Evolutionary conservation across 1,140 invertebrate genomes (phyloP).

Genomic region (Stenopsyche tienmushanensis): DNA sequence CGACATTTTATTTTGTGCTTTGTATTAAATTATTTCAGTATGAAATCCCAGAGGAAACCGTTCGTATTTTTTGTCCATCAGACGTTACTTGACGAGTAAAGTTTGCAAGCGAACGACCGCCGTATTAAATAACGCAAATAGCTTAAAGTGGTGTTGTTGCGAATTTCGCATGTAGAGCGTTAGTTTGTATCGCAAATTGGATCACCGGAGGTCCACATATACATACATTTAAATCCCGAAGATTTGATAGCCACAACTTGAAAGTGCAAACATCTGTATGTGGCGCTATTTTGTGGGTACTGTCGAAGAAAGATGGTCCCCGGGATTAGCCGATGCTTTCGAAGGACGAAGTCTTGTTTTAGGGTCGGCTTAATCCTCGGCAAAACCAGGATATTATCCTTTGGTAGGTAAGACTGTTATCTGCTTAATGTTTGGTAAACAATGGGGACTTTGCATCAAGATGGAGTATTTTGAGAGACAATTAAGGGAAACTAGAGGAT

Average conservation of each 20-base stretch:
- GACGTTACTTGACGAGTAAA: too few relatives aligned
- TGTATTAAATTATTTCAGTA: too few relatives aligned
- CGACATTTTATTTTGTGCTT: too few relatives aligned
- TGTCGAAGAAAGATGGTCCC: constrained; percentile 32
- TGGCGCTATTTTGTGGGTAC: constrained; percentile 34
- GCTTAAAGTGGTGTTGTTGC: too few relatives aligned
- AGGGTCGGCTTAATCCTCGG: constrained; percentile 38
- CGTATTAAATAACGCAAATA: too few relatives aligned
- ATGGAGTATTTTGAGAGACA: constrained; percentile 39
- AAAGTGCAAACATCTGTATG: constrained; percentile 42
- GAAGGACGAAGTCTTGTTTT: constrained; percentile 39
- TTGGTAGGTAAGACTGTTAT: constrained; percentile 49
- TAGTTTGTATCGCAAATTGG: too few relatives aligned
- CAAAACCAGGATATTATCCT: constrained; percentile 42
- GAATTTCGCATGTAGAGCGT: too few relatives aligned
- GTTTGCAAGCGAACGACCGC: too few relatives aligned
- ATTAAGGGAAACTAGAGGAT: constrained; percentile 28
- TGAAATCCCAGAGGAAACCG: too few relatives aligned
- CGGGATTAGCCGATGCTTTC: constrained; percentile 35
- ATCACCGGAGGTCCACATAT: too few relatives aligned
- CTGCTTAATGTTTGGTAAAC: constrained; percentile 61
- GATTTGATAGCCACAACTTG: constrained; percentile 35
- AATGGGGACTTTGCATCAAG: constrained; percentile 48
- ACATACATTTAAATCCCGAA: constrained; percentile 28
- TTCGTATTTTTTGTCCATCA: too few relatives aligned